Evolutionary conservation across 2,113 vertebrate genomes (phyloP).

Genomic region (Aleadryas rufinucha): DNA sequence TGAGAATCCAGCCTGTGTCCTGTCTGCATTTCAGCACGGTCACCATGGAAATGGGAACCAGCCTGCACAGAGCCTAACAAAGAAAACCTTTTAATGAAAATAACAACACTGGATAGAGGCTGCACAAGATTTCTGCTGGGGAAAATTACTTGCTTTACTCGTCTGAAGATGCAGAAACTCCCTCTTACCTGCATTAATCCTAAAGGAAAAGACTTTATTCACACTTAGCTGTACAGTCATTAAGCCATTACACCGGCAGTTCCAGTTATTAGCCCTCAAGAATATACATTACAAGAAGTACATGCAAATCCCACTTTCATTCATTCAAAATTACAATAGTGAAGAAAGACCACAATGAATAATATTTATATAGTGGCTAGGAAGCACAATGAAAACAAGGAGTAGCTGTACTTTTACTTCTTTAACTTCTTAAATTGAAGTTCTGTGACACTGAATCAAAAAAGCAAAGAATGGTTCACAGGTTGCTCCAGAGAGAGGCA

Average conservation of each 20-base stretch:
- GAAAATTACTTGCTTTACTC: neutral
- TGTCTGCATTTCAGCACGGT: conserved; percentile 57
- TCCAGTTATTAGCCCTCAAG: neutral
- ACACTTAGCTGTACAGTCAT: neutral
- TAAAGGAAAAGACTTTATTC: neutral
- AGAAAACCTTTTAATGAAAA: conserved; percentile 64
- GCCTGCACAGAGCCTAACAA: conserved; percentile 66
- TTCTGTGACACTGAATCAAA: neutral
- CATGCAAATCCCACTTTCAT: neutral
- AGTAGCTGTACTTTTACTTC: neutral
- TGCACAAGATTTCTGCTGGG: neutral
- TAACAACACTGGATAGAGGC: conserved; percentile 47
- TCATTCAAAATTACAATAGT: conserved; percentile 14
- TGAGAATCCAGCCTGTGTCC: conserved; percentile 56
- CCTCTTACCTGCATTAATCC: neutral
- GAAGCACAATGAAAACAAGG: neutral
- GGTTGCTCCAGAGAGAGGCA: neutral
- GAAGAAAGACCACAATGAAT: conserved; percentile 27
- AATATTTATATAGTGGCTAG: neutral
- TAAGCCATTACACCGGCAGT: neutral
- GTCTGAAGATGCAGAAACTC: neutral
- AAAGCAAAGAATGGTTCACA: neutral
- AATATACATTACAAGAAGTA: neutral
- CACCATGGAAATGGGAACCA: conserved; percentile 70
- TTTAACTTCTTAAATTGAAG: neutral